phyloP scores from a whole-genome alignment of 2,113 vertebrate species.

The Sander lucioperca region DNA sequence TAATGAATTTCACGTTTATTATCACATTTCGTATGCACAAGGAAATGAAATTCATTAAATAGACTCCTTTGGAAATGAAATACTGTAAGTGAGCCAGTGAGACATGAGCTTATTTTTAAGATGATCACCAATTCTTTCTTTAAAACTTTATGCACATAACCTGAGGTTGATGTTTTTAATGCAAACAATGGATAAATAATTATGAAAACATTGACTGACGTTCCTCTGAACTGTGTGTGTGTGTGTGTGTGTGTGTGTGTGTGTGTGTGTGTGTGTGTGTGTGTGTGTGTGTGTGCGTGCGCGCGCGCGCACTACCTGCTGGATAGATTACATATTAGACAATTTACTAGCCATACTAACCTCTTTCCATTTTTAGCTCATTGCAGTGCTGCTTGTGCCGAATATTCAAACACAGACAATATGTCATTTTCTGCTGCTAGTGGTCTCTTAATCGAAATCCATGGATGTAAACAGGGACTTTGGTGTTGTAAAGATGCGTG shows the following conservation, averaged over 20 bases:
- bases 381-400: background rate
- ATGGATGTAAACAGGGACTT: too few relatives aligned
- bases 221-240: slow-evolving; percentile 5
- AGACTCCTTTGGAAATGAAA: slow-evolving; percentile 72
- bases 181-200: slow-evolving; percentile 3
- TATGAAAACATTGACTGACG: background rate
- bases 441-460: too few relatives aligned
- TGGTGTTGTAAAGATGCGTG: too few relatives aligned
- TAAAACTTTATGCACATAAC: background rate
- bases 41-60: slow-evolving; percentile 78
- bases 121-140: slow-evolving; percentile 30
- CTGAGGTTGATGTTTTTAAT: background rate
- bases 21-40: slow-evolving; percentile 76
- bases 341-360: background rate
- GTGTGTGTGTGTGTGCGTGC: too few relatives aligned
- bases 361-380: slow-evolving; percentile 37
- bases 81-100: slow-evolving; percentile 57
- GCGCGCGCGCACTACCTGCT: slow-evolving; percentile 11
- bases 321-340: slow-evolving; percentile 6
- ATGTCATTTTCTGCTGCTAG: too few relatives aligned
- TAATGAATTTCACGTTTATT: slow-evolving; percentile 71
- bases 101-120: slow-evolving; percentile 45
- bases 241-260: background rate
- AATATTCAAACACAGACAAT: background rate
- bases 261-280: too few relatives aligned